Base-by-base conservation (phyloP, 2,888 invertebrate species). In the Actias luna region DNA sequence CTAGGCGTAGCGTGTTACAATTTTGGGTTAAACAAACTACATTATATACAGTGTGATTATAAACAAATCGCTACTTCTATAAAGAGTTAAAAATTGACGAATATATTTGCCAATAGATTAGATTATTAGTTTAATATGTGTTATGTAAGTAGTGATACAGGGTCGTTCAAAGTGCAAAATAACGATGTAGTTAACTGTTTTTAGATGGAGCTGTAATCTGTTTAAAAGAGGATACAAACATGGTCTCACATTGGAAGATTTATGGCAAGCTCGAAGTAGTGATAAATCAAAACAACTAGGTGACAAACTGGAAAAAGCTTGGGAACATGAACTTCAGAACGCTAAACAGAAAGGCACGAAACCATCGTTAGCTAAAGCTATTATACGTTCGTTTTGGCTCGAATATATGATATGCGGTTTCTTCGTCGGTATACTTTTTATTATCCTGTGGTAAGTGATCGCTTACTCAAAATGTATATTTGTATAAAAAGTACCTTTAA, bases 231-330 rank as follows among this genome's bases (percentile, higher is more conserved):
- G 96, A 58, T 94, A 92, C 73, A 93, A 93, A 69, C 87, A 94
- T 66, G 94, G 95, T 64, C 86, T 96, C 62, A 94, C 94, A 65
- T 77, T 94, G 14, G 94, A 95, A 71, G 95, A 96, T 76, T 83
- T 96, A 29, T 95, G 94, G 86, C 94, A 94, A 75, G 93, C 94
- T 10, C 87, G 95, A 22, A 85, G 92, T 1, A 85, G 87, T 22
- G 96, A 96, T 82, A 85, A 92, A 58, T 96, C 96, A 0, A 94
- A 94, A 64, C 82, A 85, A n/a, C 87, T 96, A 16, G 95, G 95
- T 10, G 94, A 96, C 79, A 88, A 89, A 22, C 85, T 96, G 46
- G 95, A 95, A 82, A 90, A 89, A 89, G 95, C 94, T 63, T 96
- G 96, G 96, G 85, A 93, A 57, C 80, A 87, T 46, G 95, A 96